Evolutionary conservation across 2,797 vertebrate species (phyloP).

Genomic region (Thunnus albacares): DNA sequence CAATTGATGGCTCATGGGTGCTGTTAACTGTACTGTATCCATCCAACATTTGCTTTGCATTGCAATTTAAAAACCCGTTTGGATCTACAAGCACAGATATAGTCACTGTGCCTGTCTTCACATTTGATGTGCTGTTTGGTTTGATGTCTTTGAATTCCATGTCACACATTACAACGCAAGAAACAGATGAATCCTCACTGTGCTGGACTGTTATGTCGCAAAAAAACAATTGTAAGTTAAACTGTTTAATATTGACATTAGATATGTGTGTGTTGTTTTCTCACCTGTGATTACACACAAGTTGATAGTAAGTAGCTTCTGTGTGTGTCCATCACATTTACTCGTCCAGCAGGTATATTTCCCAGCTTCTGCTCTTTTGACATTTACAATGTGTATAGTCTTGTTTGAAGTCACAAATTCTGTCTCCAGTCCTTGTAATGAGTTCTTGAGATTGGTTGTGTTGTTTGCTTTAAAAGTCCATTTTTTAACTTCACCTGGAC

Average conservation of each 20-base stretch:
- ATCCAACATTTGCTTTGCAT: not conserved
- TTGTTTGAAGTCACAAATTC: conserved; percentile 8
- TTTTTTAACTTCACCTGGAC: conserved; percentile 2
- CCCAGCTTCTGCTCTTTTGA: conserved; percentile 53
- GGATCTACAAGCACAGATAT: conserved; percentile 15
- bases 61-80: conserved; percentile 46
- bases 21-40: not conserved
- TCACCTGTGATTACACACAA: conserved; percentile 61
- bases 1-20: not conserved
- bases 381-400: conserved; percentile 38
- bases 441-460: not conserved
- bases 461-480: conserved; percentile 58
- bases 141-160: not conserved
- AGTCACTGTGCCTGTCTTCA: conserved; percentile 20
- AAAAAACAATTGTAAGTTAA: not conserved
- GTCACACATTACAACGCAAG: conserved; percentile 59
- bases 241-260: not conserved
- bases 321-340: conserved; percentile 8
- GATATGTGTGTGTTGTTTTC: not conserved
- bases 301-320: conserved; percentile 42
- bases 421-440: not conserved
- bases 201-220: conserved; percentile 15
- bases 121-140: not conserved
- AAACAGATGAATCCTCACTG: conserved; percentile 12
- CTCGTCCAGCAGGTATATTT: conserved; percentile 62